Conservation (phyloP, 2,888 invertebrate genomes). For the Helleia helle region DNA sequence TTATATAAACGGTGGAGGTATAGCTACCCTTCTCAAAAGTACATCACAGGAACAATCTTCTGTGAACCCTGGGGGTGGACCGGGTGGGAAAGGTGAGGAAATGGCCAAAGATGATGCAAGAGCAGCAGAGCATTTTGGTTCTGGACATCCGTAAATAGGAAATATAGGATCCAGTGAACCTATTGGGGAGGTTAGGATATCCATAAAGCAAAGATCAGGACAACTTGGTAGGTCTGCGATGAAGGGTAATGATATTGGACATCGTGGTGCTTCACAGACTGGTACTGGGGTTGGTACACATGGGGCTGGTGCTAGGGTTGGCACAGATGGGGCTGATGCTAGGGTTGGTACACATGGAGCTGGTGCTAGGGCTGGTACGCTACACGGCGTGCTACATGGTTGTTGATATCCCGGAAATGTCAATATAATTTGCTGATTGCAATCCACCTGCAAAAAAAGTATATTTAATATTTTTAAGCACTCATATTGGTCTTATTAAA, state of each 20-base stretch:
- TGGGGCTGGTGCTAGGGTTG: neutral
- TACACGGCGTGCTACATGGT: neutral
- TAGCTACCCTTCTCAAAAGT: conserved; percentile 12
- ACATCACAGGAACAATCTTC: conserved; percentile 11
- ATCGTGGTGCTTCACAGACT: neutral
- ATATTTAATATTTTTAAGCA: neutral
- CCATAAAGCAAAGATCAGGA: conserved; percentile 17
- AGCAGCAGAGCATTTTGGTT: neutral
- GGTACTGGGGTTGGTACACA: neutral
- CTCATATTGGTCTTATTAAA: no score
- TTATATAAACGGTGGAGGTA: conserved; percentile 21
- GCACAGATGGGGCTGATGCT: neutral
- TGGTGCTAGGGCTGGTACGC: neutral
- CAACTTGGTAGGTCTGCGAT: conserved; percentile 17
- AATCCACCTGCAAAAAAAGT: neutral
- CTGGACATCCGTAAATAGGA: conserved; percentile 11
- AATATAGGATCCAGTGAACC: conserved; percentile 24
- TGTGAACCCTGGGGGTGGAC: neutral
- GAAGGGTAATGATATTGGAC: conserved; percentile 14
- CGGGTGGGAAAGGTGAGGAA: neutral
- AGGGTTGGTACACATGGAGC: neutral
- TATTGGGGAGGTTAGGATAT: conserved; percentile 17
- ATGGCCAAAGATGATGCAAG: neutral
- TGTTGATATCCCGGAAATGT: neutral
- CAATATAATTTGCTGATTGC: neutral